Conservation (phyloP, 2,113 vertebrate genomes). For the Elachura formosa region DNA sequence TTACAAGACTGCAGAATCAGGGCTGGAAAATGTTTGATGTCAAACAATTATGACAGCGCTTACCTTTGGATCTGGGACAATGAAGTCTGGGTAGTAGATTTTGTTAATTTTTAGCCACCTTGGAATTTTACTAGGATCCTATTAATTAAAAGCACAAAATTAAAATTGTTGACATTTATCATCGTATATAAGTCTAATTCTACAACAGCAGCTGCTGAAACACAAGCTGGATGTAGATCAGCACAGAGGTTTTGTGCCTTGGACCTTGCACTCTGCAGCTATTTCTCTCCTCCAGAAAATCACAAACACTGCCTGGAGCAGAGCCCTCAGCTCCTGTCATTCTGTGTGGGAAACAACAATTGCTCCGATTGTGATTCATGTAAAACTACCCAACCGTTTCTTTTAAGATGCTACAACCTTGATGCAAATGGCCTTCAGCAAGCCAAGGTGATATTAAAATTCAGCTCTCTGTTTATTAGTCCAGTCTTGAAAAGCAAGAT, state of each 20-base stretch:
- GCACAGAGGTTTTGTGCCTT: not conserved
- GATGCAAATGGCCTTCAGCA: not conserved
- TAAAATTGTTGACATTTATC: not conserved
- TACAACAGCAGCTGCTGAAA: not conserved
- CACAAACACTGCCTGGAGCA: not conserved
- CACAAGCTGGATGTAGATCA: not conserved
- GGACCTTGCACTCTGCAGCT: not conserved
- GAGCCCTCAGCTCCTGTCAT: not conserved
- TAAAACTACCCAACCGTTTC: accelerated
- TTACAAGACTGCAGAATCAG: not conserved
- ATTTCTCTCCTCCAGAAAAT: not conserved
- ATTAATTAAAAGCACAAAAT: not conserved
- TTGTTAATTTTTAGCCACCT: slow-evolving; percentile 94
- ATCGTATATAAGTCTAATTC: not conserved
- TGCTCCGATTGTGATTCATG: not conserved
- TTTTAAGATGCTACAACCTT: not conserved
- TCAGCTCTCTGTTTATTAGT: not conserved
- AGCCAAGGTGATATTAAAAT: not conserved
- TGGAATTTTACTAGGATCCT: slow-evolving; percentile 96
- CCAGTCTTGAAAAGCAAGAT: not conserved
- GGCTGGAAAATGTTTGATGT: not conserved
- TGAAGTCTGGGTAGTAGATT: slow-evolving; percentile 97
- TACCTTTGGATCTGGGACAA: slow-evolving; percentile 93
- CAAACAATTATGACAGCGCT: not conserved
- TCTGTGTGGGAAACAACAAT: not conserved